These are phyloP conservation scores for Brachionichthys hirsutus DNA, from an alignment of 2,113 vertebrate genomes.

Conservation along the genomic window DNA sequence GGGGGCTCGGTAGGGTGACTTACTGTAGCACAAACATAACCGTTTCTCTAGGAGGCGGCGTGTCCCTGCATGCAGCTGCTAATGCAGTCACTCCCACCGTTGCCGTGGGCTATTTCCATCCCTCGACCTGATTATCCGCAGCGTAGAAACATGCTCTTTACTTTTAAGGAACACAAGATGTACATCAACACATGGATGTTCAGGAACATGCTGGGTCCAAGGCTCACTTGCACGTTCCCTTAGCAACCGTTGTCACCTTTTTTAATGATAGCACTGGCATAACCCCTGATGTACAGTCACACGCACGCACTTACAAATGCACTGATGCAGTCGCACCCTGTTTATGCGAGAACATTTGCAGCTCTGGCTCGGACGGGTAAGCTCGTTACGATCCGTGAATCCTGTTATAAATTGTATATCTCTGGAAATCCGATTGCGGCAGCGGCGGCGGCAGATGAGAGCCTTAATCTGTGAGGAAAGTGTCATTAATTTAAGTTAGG, in stretches of 20 bases:
- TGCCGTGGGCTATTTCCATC: constrained; percentile 14
- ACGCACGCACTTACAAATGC: background rate
- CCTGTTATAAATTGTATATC: no score
- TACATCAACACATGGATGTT: constrained; percentile 39
- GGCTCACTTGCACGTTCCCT: constrained; percentile 39
- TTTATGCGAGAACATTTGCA: constrained; percentile 14
- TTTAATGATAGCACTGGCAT: constrained; percentile 37
- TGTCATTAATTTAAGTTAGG: constrained; percentile 45
- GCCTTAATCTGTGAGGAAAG: constrained; percentile 12
- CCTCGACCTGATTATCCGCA: constrained; percentile 43
- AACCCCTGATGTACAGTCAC: constrained; percentile 19
- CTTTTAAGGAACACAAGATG: constrained; percentile 6
- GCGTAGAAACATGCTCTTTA: constrained; percentile 35
- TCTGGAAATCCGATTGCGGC: no score
- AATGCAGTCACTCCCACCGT: constrained; percentile 9
- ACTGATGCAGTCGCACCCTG: background rate
- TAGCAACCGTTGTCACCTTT: constrained; percentile 33
- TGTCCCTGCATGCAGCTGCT: constrained; percentile 2
- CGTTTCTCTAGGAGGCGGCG: constrained; percentile 30
- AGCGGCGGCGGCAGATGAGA: no score
- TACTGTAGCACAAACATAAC: constrained; percentile 28
- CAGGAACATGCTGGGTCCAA: constrained; percentile 25
- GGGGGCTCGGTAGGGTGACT: constrained; percentile 38
- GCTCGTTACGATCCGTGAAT: constrained; percentile 9
- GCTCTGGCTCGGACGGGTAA: constrained; percentile 18